Conservation (phyloP, 2,113 vertebrate species). For the Chionomys nivalis region DNA sequence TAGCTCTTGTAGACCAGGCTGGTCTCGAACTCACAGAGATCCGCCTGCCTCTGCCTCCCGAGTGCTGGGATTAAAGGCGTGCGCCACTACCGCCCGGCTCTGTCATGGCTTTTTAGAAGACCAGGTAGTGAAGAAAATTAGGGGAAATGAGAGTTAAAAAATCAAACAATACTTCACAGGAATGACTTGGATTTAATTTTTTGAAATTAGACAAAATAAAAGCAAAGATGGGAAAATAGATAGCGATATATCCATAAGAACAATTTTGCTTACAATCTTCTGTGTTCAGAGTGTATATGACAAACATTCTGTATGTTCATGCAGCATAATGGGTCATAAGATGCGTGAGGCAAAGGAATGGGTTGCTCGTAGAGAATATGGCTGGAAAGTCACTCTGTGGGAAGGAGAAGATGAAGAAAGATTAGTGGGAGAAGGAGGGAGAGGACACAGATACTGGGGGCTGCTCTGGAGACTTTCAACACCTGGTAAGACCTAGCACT, state of each 20-base stretch:
- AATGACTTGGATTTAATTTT: not conserved
- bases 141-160: not conserved
- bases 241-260: not conserved
- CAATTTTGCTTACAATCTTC: not conserved
- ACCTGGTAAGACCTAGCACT: not conserved
- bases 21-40: no score
- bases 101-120: not conserved
- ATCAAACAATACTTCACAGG: not conserved
- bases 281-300: not conserved
- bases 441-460: not conserved
- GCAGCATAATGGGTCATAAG: not conserved
- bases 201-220: not conserved
- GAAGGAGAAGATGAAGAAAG: not conserved
- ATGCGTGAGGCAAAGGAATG: not conserved
- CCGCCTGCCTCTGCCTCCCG: no score
- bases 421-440: no score
- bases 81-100: no score
- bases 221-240: not conserved
- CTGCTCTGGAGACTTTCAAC: accelerated
- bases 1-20: no score
- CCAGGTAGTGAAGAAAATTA: not conserved
- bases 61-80: no score
- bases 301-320: not conserved
- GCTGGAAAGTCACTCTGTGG: not conserved
- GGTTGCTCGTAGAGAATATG: not conserved